These are phyloP conservation scores for Drosophila rubida DNA, from an alignment of 2,888 invertebrate species.

Conservation along the genomic window DNA sequence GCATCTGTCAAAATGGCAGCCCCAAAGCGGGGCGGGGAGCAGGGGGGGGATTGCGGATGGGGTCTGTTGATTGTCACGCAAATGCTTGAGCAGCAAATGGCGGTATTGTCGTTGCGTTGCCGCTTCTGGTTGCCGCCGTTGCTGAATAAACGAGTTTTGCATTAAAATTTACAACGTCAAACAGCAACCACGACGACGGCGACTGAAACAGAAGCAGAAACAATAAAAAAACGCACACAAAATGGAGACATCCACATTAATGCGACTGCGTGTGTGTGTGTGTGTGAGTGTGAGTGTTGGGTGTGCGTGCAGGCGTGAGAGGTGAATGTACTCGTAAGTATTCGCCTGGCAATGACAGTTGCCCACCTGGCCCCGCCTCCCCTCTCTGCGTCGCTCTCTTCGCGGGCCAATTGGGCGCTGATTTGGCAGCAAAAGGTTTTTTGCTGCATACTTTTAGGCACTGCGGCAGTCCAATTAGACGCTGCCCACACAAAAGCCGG, in stretches of 20 bases:
- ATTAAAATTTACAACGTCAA: constrained; percentile 67
- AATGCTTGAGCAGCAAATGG: constrained; percentile 62
- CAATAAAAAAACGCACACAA: constrained; percentile 46
- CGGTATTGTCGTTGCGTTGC: constrained; percentile 10
- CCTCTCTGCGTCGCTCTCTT: background rate
- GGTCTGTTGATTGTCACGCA: constrained; percentile 54
- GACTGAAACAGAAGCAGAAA: constrained; percentile 14
- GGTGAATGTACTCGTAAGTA: constrained; percentile 59
- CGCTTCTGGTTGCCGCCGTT: constrained; percentile 19
- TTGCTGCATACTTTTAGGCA: constrained; percentile 28
- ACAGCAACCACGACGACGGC: constrained; percentile 16
- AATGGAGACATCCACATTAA: constrained; percentile 59
- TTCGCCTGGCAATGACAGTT: constrained; percentile 53
- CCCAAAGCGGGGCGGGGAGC: background rate
- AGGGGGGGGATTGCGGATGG: background rate
- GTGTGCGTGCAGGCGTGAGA: constrained; percentile 40
- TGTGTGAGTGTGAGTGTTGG: constrained; percentile 6
- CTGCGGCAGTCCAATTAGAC: constrained; percentile 30
- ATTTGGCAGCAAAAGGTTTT: background rate
- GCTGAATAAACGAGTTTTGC: constrained; percentile 64
- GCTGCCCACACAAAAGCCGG: background rate
- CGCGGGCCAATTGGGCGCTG: constrained; percentile 31
- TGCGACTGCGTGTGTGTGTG: constrained; percentile 7
- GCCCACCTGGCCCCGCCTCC: background rate
- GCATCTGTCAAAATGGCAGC: constrained; percentile 70